phyloP scores from a whole-genome alignment of 2,888 invertebrate genomes.

The Coenonympha arcania region DNA sequence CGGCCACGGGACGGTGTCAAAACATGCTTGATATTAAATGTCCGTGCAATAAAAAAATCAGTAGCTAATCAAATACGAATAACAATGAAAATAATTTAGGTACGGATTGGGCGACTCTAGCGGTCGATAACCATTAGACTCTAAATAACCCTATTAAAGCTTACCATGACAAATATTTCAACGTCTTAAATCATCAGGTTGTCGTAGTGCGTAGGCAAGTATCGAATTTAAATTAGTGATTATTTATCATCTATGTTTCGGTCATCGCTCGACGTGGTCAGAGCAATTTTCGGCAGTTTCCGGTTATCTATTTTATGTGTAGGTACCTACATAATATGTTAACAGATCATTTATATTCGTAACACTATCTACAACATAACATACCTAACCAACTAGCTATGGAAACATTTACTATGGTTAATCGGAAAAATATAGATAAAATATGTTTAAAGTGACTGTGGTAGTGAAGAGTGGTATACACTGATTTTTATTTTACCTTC shows the following conservation, averaged over 20 bases:
- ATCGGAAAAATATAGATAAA: no score
- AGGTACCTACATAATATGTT: slow-evolving; percentile 21
- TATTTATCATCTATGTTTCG: slow-evolving; percentile 57
- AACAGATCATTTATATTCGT: slow-evolving; percentile 44
- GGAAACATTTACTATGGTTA: slow-evolving; percentile 23
- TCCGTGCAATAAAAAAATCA: slow-evolving; percentile 5
- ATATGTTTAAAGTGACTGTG: no score
- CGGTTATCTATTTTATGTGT: slow-evolving; percentile 42
- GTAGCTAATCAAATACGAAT: slow-evolving; percentile 13
- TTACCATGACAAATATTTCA: slow-evolving; percentile 33
- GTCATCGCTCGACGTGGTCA: slow-evolving; percentile 43
- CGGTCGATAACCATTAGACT: slow-evolving; percentile 8
- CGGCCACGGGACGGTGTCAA: slow-evolving; percentile 7
- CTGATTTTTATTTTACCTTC: no score
- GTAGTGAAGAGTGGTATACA: no score
- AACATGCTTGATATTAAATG: neutral
- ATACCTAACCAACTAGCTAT: slow-evolving; percentile 38
- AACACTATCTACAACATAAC: slow-evolving; percentile 41
- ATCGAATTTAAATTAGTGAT: slow-evolving; percentile 63
- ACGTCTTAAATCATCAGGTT: slow-evolving; percentile 49
- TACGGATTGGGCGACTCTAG: neutral
- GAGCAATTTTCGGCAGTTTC: slow-evolving; percentile 58
- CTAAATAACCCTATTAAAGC: slow-evolving; percentile 14
- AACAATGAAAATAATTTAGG: slow-evolving; percentile 28
- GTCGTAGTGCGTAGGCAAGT: slow-evolving; percentile 54